Base-by-base conservation (phyloP, 64 coral and sea anemone species). In the Stichodactyla helianthus region DNA sequence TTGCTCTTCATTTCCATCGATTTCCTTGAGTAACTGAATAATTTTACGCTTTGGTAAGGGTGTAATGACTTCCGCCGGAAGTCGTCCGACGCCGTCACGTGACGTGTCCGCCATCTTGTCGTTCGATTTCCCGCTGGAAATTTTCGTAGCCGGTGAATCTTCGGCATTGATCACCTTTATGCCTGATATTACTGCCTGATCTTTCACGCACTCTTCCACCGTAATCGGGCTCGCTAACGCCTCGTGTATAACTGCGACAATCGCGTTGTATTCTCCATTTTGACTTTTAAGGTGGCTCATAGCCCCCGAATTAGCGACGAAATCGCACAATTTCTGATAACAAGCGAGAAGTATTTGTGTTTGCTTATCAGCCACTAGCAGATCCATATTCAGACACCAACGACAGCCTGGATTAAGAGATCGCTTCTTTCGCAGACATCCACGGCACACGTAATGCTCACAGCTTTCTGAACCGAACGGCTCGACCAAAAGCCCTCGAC, bases 321-420 rank as follows among this genome's bases (percentile, higher is more conserved):
- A 90, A 68, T 99, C 93, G 77, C 97, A 99, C 35, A 99, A 84
- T 89, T 95, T 92, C 86, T 95, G 93, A 85, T 99, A 99, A 77
- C 97, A 99, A 8, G 97, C 97, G 18, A 99, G 86, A 0, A 99
- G 84, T 44, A 99, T 92, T n/a, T 86, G 79, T 14, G 89, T 92
- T 82, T 99, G 97, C 56, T 87, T 87, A 52, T 99, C 90, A 83
- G 92, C 90, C 16, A 85, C 86, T 20, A 99, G 86, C 26, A 95
- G 87, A 23, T 94, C 93, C 14, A 92, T 86, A 83, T 99, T 94
- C 86, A 92, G 91, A 54, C 97, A 99, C 97, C 97, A 99, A 60
- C 93, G 90, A 80, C 97, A 99, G 23, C 93, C 97, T 56, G 97
- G 97, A 31, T 90, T 95, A 6, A 99, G 71, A 10, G 97, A 89